Base-by-base conservation (phyloP, 1,140 invertebrate genomes). In the Antheraea pernyi region DNA sequence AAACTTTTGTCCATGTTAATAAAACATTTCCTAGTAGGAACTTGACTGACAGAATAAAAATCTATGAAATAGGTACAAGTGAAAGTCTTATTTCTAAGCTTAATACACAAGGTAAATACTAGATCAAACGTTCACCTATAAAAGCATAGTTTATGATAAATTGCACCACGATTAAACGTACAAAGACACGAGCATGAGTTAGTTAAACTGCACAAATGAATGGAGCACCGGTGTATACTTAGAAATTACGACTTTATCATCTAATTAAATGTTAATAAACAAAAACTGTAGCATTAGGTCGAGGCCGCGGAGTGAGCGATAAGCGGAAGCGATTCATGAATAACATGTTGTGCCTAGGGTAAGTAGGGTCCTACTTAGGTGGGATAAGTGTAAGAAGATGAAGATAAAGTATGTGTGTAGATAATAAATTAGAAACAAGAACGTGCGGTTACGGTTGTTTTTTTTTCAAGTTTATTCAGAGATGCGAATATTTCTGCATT, bases 181-280 rank as follows among this genome's bases (percentile, higher is more conserved):
- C 58, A 16, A 59, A 22, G 48, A 22, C 53, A 65, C 48, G 58
- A 2, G 46, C 46, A 53, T 53, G 1, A 13, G 46, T 53, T 53
- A 53, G 46, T 53, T 53, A 53, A 76, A 76, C 70, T 78, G 72
- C 19, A 69, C 58, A 78, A 83, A 83, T 78, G 71, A 83, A 79
- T 82, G 75, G 69, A 71, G 75, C 74, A 74, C 69, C 71, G 67
- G 68, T 69, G 72, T 83, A 72, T 80, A 77, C 69, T 80, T 83
- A 82, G 77, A 67, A 68, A 69, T 59, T 80, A 81, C 78, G 79
- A 81, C 82, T 84, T 79, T 81, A 80, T 82, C 79, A 76, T 79
- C 82, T 86, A 84, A 86, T 86, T 86, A 86, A 86, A 86, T 84
- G 84, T 74, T 84, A 83, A 80, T 83, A 81, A 84, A 86, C 78